Evolutionary conservation across 1,140 invertebrate species (phyloP).

Genomic region (Caerostris darwini): DNA sequence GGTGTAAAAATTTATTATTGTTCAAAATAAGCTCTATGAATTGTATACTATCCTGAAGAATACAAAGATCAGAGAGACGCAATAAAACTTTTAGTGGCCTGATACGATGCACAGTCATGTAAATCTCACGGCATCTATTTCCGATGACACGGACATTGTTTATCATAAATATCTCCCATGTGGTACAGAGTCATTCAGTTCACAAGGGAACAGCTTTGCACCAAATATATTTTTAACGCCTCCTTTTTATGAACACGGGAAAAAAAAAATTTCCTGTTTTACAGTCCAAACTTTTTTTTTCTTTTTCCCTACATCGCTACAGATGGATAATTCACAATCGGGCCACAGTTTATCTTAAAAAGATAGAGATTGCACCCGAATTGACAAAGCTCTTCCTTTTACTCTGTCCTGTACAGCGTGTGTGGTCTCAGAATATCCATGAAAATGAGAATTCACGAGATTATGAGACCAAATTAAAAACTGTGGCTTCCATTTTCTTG

Average conservation of each 20-base stretch:
- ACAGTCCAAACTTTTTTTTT: constrained; percentile 4
- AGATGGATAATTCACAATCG: neutral
- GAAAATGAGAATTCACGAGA: constrained; percentile 15
- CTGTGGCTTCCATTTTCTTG: constrained; percentile 58
- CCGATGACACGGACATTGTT: constrained; percentile 68
- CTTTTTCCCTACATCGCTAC: neutral
- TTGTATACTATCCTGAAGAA: too few relatives aligned
- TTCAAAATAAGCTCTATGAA: too few relatives aligned
- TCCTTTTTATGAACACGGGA: constrained; percentile 2
- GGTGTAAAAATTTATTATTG: too few relatives aligned
- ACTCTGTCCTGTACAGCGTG: constrained; percentile 37
- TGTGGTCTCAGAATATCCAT: constrained; percentile 45
- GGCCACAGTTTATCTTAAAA: constrained; percentile 66
- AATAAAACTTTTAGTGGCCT: neutral
- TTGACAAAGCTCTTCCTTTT: constrained; percentile 55
- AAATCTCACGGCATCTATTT: constrained; percentile 49
- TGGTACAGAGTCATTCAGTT: constrained; percentile 11
- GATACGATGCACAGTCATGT: too few relatives aligned
- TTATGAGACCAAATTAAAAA: constrained; percentile 30
- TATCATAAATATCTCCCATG: constrained; percentile 74
- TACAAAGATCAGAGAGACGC: too few relatives aligned
- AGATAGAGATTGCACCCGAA: constrained; percentile 64
- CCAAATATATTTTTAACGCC: constrained; percentile 74
- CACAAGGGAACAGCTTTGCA: neutral
- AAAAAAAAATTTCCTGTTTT: constrained; percentile 29